phyloP scores from a whole-genome alignment of 2,797 vertebrate species.

The Acipenser ruthenus region DNA sequence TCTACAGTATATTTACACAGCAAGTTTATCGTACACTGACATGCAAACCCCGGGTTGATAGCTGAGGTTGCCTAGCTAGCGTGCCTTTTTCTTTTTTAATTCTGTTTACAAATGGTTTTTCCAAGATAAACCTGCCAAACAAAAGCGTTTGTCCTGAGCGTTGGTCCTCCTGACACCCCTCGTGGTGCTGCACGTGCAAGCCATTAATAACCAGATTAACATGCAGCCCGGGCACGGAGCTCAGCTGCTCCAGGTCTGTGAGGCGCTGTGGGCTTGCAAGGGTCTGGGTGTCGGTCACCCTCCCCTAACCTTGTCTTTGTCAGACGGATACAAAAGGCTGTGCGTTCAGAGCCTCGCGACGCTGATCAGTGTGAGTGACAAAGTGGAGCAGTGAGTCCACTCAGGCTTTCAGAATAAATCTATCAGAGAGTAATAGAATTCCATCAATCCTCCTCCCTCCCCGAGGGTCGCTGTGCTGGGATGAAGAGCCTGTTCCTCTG shows the following conservation, averaged over 20 bases:
- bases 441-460: conserved; percentile 97
- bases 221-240: conserved; percentile 88
- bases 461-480: conserved; percentile 68
- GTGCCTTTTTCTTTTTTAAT: conserved; percentile 46
- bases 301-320: conserved; percentile 99
- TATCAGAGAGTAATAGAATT: conserved; percentile 99
- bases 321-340: conserved; percentile 79
- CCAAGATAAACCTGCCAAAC: conserved; percentile 68
- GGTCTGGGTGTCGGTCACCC: conserved; percentile 87
- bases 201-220: conserved; percentile 99
- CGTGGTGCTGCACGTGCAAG: conserved; percentile 88
- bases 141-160: conserved; percentile 70
- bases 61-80: conserved; percentile 40
- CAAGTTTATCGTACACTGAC: too few relatives aligned
- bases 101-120: conserved; percentile 93
- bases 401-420: conserved; percentile 99
- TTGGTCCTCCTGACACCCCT: conserved; percentile 78
- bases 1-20: too few relatives aligned
- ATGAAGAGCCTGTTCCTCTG: conserved; percentile 84
- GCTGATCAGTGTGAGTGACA: conserved; percentile 99
- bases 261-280: conserved; percentile 41
- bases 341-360: conserved; percentile 75
- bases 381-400: conserved; percentile 96
- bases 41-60: background rate
- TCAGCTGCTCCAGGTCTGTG: conserved; percentile 97